Base-by-base conservation (phyloP, 2,113 vertebrate genomes). In the Isichthys henryi region DNA sequence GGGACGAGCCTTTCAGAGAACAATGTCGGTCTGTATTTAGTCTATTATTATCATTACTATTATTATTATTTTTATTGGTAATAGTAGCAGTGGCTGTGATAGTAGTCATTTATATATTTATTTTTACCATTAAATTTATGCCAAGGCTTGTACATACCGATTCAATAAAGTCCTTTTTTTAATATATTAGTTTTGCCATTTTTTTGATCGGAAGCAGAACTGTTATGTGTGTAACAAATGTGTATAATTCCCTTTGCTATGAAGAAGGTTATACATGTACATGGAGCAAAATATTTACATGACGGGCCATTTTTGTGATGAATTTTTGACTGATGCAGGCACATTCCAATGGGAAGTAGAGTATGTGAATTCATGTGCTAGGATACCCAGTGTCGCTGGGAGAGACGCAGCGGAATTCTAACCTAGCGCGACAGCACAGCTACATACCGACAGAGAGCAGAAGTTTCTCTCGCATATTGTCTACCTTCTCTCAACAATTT, bases 21-120 rank as follows among this genome's bases (percentile, higher is more conserved):
- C 52, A 85, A 45, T 58, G n/a, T 45, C 77, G 85, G 50, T 58
- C 82, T 83, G 50, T 46, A 56, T 84, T 89, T 43, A 80, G 74
- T 39, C 35, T 48, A 48, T 46, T 48, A 48, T 84, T 45, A 46
- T 83, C 17, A 45, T 53, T 19, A 87, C 56, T 8, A n/a, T n/a
- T 49, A n/a, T 48, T 10, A 48, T 48, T 48, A 13, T 48, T 84
- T 21, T 48, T 11, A 84, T 82, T 82, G 35, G 9, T 46, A 46
- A 10, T 84, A n/a, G 43, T 13, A 84, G 77, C 15, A 70, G 74
- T 43, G 17, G 74, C 15, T 39, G 35, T 80, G 43, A 80, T 80
- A 70, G 62, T 13, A 70, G 62, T 27, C 5, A 31, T 80, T 43
- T 80, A 19, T 19, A 43, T 80, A 35, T 80, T 80, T 80, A 80